Conservation (phyloP, 2,797 vertebrate genomes). For the Lerista edwardsae region DNA sequence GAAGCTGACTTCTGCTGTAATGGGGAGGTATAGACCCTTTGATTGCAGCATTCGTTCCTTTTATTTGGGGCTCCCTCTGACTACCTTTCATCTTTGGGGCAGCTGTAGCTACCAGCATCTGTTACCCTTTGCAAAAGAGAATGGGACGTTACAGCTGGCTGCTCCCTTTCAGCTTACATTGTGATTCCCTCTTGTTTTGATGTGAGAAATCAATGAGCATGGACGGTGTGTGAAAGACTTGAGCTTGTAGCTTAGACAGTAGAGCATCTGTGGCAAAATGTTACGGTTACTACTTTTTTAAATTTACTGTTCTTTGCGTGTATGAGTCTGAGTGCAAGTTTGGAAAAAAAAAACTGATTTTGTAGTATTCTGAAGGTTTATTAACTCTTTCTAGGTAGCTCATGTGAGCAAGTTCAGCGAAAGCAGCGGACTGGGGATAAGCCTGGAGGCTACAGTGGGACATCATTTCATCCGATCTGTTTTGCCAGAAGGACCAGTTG, state of each 20-base stretch:
- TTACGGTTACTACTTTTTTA: slow-evolving; percentile 29
- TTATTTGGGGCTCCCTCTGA: slow-evolving; percentile 8
- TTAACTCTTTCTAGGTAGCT: slow-evolving; percentile 83
- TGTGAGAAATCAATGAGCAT: slow-evolving; percentile 24
- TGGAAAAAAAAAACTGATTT: neutral
- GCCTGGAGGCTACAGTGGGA: slow-evolving; percentile 89
- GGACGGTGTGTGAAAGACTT: slow-evolving; percentile 6
- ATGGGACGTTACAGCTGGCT: slow-evolving; percentile 24
- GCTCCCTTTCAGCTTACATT: slow-evolving; percentile 34
- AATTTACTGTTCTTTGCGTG: neutral
- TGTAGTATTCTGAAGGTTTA: slow-evolving; percentile 1
- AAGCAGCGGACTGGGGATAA: slow-evolving; percentile 95
- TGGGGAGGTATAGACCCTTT: neutral
- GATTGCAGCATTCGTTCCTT: slow-evolving; percentile 26
- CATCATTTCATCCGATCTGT: slow-evolving; percentile 96
- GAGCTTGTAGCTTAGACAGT: slow-evolving; percentile 19
- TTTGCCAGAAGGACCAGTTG: slow-evolving; percentile 94
- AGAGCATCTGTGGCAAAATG: neutral
- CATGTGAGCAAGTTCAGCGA: slow-evolving; percentile 93
- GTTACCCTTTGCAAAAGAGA: neutral
- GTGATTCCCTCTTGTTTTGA: slow-evolving; percentile 25
- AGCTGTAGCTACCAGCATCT: slow-evolving; percentile 24
- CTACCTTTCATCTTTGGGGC: slow-evolving; percentile 12
- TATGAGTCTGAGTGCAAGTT: neutral
- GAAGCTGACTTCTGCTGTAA: slow-evolving; percentile 14